Percentiles rank a stretch among this genome's conserved stretches.
phyloP scores from a whole-genome alignment of 2,888 invertebrate species.

The Drosophila histrio region DNA sequence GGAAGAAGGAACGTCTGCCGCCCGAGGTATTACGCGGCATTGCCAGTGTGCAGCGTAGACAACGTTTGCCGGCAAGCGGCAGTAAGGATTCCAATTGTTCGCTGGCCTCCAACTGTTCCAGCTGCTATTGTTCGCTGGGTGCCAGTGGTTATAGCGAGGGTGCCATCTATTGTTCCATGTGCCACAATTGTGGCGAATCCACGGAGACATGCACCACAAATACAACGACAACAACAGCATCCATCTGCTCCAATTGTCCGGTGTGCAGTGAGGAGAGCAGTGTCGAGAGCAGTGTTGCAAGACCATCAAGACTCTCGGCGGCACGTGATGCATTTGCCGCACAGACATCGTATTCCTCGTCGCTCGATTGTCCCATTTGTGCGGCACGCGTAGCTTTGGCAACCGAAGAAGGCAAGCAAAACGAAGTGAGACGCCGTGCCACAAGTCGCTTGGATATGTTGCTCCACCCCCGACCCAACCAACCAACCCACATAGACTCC shows the following conservation, averaged over 20 bases:
- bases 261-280: slow-evolving; percentile 73
- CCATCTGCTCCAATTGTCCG: slow-evolving; percentile 72
- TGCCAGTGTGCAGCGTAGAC: slow-evolving; percentile 84
- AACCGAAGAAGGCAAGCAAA: slow-evolving; percentile 82
- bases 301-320: slow-evolving; percentile 18
- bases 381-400: slow-evolving; percentile 55
- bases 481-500: too few relatives aligned
- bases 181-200: slow-evolving; percentile 76
- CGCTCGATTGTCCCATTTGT: slow-evolving; percentile 79
- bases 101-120: slow-evolving; percentile 65
- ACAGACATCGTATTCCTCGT: slow-evolving; percentile 56
- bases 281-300: slow-evolving; percentile 4
- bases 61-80: slow-evolving; percentile 85
- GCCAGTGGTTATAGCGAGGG: slow-evolving; percentile 81
- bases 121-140: slow-evolving; percentile 75
- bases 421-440: slow-evolving; percentile 57
- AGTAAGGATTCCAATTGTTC: slow-evolving; percentile 84
- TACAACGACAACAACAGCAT: slow-evolving; percentile 74
- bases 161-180: slow-evolving; percentile 78
- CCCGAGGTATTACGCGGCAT: slow-evolving; percentile 87
- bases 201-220: slow-evolving; percentile 63
- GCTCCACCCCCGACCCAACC: neutral
- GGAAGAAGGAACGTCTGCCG: slow-evolving; percentile 94
- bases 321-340: slow-evolving; percentile 47
- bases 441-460: slow-evolving; percentile 32